Evolutionary conservation across 1,140 invertebrate species (phyloP).

Genomic region (Neelides sp.): DNA sequence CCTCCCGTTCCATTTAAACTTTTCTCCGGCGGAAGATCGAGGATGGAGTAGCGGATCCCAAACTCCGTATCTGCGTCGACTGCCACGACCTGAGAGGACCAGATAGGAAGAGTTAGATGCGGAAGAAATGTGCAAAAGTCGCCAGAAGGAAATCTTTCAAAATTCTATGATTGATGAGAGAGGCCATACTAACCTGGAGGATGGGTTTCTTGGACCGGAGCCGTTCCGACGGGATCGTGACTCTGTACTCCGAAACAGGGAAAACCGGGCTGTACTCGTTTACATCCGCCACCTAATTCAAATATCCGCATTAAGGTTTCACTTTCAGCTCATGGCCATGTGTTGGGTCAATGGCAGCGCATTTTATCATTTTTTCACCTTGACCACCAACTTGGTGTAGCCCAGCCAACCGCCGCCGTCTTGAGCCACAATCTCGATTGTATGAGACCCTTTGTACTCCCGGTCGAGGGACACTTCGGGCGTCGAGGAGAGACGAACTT

Average conservation of each 20-base stretch:
- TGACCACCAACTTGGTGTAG: slow-evolving; percentile 29
- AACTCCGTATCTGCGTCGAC: slow-evolving; percentile 29
- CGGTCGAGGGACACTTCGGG: slow-evolving; percentile 24
- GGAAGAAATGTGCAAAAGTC: background rate
- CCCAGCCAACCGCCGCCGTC: slow-evolving; percentile 30
- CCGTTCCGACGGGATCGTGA: slow-evolving; percentile 24
- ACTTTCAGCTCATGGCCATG: too few species aligned
- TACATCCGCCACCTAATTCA: slow-evolving; percentile 4
- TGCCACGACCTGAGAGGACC: slow-evolving; percentile 18
- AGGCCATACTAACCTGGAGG: slow-evolving; percentile 22
- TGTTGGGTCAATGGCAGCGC: too few species aligned
- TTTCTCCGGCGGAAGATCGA: slow-evolving; percentile 14
- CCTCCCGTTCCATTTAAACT: slow-evolving; percentile 10
- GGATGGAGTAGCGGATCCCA: slow-evolving; percentile 28
- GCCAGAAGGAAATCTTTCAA: background rate
- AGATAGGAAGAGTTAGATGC: slow-evolving; percentile 3
- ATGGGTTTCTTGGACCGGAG: slow-evolving; percentile 27
- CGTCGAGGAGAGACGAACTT: slow-evolving; percentile 23
- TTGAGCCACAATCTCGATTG: slow-evolving; percentile 24
- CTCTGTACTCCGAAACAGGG: slow-evolving; percentile 25
- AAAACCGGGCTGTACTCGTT: slow-evolving; percentile 15
- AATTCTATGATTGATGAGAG: background rate
- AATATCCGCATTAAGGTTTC: too few species aligned
- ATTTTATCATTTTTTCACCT: too few species aligned
- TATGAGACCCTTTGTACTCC: slow-evolving; percentile 23